phyloP scores from a whole-genome alignment of 2,113 vertebrate species.

The Lophotis ruficrista region DNA sequence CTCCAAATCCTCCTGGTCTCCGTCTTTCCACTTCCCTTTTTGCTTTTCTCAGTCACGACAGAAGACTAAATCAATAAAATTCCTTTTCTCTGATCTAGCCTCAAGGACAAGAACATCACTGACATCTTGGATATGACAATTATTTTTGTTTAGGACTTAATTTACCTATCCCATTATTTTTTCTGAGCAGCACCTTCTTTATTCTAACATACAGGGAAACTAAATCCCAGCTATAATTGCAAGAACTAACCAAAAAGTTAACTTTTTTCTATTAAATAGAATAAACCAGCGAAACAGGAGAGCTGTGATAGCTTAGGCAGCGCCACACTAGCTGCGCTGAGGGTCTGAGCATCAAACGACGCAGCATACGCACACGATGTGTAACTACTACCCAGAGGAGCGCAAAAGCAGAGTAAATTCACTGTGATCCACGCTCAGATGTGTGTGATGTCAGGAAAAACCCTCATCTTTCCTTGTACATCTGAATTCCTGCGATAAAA shows the following conservation, averaged over 20 bases:
- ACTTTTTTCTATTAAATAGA: background rate
- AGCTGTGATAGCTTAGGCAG: background rate
- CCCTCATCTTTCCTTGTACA: background rate
- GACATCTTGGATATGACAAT: background rate
- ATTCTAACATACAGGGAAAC: background rate
- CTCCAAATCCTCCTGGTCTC: background rate
- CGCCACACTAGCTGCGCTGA: no score
- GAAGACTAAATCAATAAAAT: background rate
- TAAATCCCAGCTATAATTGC: background rate
- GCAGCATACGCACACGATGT: accelerated
- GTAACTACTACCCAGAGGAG: background rate
- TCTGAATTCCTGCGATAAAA: background rate
- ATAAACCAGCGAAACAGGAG: background rate
- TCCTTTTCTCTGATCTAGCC: background rate
- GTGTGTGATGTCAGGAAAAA: accelerated
- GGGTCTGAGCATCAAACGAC: background rate
- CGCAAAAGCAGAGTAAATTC: background rate
- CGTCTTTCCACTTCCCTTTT: background rate
- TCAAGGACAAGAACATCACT: background rate
- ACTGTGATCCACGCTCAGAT: no score
- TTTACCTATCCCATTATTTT: background rate
- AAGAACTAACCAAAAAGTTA: background rate
- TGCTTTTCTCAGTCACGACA: background rate
- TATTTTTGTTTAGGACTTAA: no score
- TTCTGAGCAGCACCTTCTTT: background rate